These are phyloP conservation scores for Pelodytes ibericus DNA, from an alignment of 2,797 vertebrate species.

Conservation along the genomic window DNA sequence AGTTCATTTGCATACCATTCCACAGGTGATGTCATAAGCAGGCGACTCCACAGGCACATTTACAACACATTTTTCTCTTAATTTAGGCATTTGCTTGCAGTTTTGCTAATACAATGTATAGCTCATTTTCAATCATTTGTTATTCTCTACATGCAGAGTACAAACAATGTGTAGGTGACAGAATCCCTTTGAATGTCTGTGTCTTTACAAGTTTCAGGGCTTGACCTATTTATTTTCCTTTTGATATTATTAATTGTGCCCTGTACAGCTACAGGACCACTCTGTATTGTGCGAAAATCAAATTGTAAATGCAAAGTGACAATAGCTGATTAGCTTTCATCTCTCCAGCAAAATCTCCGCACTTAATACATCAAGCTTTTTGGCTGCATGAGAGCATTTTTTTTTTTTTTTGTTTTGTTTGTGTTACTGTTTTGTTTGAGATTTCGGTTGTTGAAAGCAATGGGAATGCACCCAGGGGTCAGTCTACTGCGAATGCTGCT, in stretches of 20 bases:
- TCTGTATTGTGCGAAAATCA: background rate
- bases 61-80: too few relatives aligned
- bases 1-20: too few relatives aligned
- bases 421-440: constrained; percentile 37
- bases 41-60: too few relatives aligned
- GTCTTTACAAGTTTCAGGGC: background rate
- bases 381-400: constrained; percentile 24
- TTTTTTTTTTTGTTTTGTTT: background rate
- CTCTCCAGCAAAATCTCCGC: constrained; percentile 6
- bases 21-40: too few relatives aligned
- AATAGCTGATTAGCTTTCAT: constrained; percentile 35
- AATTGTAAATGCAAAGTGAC: constrained; percentile 7
- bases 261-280: background rate
- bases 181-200: too few relatives aligned
- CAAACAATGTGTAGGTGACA: too few relatives aligned
- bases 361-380: constrained; percentile 40
- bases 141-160: too few relatives aligned
- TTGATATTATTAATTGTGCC: background rate
- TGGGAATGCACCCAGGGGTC: constrained; percentile 37
- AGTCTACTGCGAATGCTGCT: constrained; percentile 21
- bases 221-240: background rate
- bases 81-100: too few relatives aligned
- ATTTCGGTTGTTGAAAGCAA: constrained; percentile 33
- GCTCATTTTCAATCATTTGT: too few relatives aligned
- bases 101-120: too few relatives aligned